Percentiles rank a stretch among this genome's conserved stretches.
Evolutionary conservation across 1,140 invertebrate species (phyloP).

Genomic region (Delia radicum): DNA sequence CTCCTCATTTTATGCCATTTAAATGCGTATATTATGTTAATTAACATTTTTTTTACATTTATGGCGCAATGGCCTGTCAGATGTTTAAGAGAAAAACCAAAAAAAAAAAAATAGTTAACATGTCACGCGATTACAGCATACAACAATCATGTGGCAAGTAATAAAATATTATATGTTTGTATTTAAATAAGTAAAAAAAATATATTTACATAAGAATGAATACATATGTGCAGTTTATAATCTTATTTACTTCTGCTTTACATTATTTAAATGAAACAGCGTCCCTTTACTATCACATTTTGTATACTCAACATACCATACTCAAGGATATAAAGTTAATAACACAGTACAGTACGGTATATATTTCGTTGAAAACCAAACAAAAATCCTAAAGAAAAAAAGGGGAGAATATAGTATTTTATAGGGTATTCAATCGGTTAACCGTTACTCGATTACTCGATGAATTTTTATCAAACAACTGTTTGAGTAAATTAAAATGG

Average conservation of each 20-base stretch:
- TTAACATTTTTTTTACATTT: not conserved
- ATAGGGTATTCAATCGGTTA: too few species aligned
- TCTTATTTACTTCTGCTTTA: not conserved
- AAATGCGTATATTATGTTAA: constrained; percentile 11
- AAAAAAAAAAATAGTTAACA: not conserved
- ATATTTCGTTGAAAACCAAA: too few species aligned
- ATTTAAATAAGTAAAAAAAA: too few species aligned
- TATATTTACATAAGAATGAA: not conserved
- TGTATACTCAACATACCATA: not conserved
- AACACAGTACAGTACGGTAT: too few species aligned
- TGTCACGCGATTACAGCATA: constrained; percentile 14
- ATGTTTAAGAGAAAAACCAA: too few species aligned
- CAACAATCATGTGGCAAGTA: constrained; percentile 7
- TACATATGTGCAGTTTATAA: not conserved
- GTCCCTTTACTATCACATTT: not conserved
- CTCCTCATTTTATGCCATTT: not conserved
- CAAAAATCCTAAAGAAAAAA: too few species aligned
- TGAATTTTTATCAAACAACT: too few species aligned
- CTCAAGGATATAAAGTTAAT: too few species aligned
- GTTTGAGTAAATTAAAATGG: too few species aligned
- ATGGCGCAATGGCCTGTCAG: too few species aligned
- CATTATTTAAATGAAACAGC: not conserved
- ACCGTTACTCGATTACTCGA: too few species aligned
- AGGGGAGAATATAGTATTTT: too few species aligned
- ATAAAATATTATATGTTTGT: not conserved